Conservation (phyloP, 2,113 vertebrate genomes). For the Pelecanus crispus region DNA sequence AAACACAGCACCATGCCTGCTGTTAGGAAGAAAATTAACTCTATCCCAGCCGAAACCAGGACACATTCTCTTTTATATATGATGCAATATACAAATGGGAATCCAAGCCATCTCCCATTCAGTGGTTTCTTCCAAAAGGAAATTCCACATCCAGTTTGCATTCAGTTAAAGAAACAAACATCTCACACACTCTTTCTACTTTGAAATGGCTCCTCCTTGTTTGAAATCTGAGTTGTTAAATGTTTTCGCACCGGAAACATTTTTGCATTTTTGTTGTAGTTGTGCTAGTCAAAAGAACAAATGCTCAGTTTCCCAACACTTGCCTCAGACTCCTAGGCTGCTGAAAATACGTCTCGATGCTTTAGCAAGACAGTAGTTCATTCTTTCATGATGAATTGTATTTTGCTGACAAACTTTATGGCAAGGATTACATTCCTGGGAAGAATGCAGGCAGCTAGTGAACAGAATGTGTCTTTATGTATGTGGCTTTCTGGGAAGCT, state of each 20-base stretch:
- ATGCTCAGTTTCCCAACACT: neutral
- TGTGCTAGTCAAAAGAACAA: neutral
- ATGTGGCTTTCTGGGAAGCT: neutral
- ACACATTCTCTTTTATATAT: neutral
- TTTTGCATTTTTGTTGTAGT: neutral
- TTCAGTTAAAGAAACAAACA: constrained; percentile 55
- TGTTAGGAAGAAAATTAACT: too few relatives aligned
- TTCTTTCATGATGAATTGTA: neutral
- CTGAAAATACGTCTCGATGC: neutral
- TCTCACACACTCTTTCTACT: neutral
- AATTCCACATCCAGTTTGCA: constrained; percentile 53
- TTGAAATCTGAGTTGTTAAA: constrained; percentile 23
- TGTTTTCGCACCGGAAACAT: neutral
- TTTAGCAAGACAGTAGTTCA: constrained; percentile 11
- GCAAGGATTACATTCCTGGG: neutral
- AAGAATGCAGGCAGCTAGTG: neutral
- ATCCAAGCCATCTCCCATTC: constrained; percentile 26
- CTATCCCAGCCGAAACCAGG: too few relatives aligned
- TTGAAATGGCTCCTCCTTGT: constrained; percentile 8
- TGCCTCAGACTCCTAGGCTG: neutral
- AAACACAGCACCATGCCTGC: too few relatives aligned
- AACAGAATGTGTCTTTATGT: neutral
- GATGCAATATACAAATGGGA: constrained; percentile 17
- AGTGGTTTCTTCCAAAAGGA: constrained; percentile 9
- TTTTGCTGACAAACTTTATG: constrained; percentile 2